These are phyloP conservation scores for Lottia gigantea DNA, from an alignment of 2,888 invertebrate species.

Conservation along the genomic window DNA sequence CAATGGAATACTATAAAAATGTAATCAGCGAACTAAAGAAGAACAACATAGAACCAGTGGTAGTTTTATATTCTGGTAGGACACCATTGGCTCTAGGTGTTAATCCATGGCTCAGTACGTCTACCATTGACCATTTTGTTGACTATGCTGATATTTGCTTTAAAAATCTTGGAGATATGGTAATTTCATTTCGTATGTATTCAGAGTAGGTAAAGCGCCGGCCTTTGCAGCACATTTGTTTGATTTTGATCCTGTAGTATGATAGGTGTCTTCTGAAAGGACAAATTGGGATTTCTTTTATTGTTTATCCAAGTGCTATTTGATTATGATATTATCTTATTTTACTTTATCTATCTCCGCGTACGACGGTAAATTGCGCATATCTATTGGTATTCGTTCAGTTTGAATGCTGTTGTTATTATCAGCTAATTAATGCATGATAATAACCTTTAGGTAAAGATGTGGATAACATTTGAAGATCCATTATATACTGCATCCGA, in stretches of 20 bases:
- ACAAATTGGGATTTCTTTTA: too few relatives aligned
- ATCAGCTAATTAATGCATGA: too few relatives aligned
- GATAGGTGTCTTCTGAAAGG: too few relatives aligned
- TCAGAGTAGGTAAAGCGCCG: too few relatives aligned
- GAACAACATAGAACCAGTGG: slow-evolving; percentile 72
- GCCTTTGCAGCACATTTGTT: too few relatives aligned
- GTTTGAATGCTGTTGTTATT: too few relatives aligned
- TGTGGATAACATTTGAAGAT: slow-evolving; percentile 84
- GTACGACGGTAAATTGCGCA: too few relatives aligned
- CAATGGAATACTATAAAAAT: slow-evolving; percentile 82
- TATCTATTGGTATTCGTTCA: too few relatives aligned
- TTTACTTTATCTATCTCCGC: too few relatives aligned
- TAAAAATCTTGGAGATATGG: slow-evolving; percentile 58
- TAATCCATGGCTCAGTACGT: slow-evolving; percentile 63
- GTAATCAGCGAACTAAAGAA: slow-evolving; percentile 77
- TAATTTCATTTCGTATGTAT: slow-evolving; percentile 14
- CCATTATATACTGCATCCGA: slow-evolving; percentile 69
- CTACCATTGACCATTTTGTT: slow-evolving; percentile 53
- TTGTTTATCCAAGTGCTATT: too few relatives aligned
- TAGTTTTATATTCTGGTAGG: slow-evolving; percentile 71
- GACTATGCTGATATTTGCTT: slow-evolving; percentile 64
- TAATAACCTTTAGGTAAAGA: slow-evolving; percentile 65
- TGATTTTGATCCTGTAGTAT: too few relatives aligned
- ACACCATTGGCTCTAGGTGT: slow-evolving; percentile 58
- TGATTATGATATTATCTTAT: too few relatives aligned